Evolutionary conservation across 1,140 invertebrate species (phyloP).

Genomic region (Drosophila sucinea): DNA sequence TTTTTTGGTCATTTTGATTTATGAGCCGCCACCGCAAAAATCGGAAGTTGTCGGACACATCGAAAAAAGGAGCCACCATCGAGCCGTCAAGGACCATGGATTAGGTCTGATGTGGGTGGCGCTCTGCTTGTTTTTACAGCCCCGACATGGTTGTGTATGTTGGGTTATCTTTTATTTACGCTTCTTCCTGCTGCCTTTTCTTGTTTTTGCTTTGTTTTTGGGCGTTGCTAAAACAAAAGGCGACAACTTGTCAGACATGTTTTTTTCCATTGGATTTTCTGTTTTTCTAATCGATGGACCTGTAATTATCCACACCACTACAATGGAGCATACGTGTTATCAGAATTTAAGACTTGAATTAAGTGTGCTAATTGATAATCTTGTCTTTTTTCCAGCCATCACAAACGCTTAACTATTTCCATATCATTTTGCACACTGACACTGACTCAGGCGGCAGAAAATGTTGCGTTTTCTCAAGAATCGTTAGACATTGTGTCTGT

Average conservation of each 20-base stretch:
- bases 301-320: conserved; percentile 16
- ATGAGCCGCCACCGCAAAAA: conserved; percentile 52
- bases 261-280: conserved; percentile 38
- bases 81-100: conserved; percentile 13
- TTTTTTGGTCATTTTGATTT: conserved; percentile 63
- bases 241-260: conserved; percentile 55
- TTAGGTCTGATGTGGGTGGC: conserved; percentile 5
- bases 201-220: conserved; percentile 19
- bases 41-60: conserved; percentile 57
- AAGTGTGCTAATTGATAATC: conserved; percentile 46
- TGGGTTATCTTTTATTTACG: conserved; percentile 28
- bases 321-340: conserved; percentile 71
- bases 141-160: conserved; percentile 34
- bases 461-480: conserved; percentile 75
- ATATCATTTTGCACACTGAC: conserved; percentile 65
- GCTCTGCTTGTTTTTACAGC: conserved; percentile 27
- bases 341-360: conserved; percentile 30
- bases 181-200: conserved; percentile 16
- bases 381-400: conserved; percentile 53
- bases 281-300: conserved; percentile 38
- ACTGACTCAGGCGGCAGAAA: conserved; percentile 47
- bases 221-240: conserved; percentile 54
- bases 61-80: conserved; percentile 14
- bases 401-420: conserved; percentile 37
- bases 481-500: conserved; percentile 53